A percentile compares a stretch with the other conserved stretches of the same genome.
phyloP scores from a whole-genome alignment of 2,888 invertebrate species.

The Teleiodes luculella region DNA sequence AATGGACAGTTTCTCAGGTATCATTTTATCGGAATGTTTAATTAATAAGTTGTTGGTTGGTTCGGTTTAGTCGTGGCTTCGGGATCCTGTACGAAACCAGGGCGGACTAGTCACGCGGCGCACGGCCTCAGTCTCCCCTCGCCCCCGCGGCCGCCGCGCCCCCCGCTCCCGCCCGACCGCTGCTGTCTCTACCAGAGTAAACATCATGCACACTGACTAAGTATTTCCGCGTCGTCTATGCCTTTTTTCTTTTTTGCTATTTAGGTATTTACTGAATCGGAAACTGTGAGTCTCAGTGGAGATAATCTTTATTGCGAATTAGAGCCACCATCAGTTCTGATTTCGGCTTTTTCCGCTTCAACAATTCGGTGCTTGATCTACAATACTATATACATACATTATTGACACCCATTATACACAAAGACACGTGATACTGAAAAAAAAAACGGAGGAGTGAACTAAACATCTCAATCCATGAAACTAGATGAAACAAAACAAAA shows the following conservation, averaged over 20 bases:
- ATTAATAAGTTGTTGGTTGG: slow-evolving; percentile 51
- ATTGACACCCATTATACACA: too few species aligned
- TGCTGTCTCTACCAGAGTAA: slow-evolving; percentile 16
- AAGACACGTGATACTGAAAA: too few species aligned
- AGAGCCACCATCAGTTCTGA: too few species aligned
- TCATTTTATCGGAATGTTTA: slow-evolving; percentile 43
- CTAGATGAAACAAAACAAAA: too few species aligned
- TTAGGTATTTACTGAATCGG: too few species aligned
- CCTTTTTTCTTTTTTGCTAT: background rate
- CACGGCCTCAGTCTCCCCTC: slow-evolving; percentile 29
- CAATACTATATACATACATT: too few species aligned
- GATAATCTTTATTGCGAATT: too few species aligned
- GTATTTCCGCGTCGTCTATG: background rate
- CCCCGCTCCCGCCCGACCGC: slow-evolving; percentile 26
- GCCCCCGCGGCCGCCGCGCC: slow-evolving; percentile 20
- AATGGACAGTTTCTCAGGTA: slow-evolving; percentile 19
- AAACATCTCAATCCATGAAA: too few species aligned
- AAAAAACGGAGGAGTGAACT: too few species aligned
- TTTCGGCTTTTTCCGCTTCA: too few species aligned
- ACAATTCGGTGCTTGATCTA: too few species aligned
- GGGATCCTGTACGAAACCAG: slow-evolving; percentile 69
- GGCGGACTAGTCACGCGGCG: slow-evolving; percentile 71
- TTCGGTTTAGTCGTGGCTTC: slow-evolving; percentile 42
- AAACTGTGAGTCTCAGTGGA: too few species aligned
- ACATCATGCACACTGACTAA: background rate